Evolutionary conservation across 2,113 vertebrate species (phyloP).

Genomic region (Ifrita kowaldi): DNA sequence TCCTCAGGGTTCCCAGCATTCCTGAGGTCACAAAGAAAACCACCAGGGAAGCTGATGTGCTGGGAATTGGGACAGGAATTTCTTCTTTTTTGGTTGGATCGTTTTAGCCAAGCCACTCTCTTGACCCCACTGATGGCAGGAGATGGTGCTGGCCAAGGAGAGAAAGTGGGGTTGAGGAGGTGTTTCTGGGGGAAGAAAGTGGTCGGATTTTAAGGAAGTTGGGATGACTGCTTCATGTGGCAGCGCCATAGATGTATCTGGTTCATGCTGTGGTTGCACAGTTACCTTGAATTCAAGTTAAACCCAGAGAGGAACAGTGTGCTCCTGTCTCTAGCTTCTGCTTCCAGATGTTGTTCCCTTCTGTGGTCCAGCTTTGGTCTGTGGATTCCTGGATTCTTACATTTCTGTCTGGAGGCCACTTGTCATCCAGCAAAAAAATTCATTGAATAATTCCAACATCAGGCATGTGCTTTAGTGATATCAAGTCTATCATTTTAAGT

Average conservation of each 20-base stretch:
- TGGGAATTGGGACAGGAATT: not conserved
- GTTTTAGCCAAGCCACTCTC: not conserved
- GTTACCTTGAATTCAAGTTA: not conserved
- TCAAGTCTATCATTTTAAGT: fast-evolving
- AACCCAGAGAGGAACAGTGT: not conserved
- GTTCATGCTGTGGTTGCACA: not conserved
- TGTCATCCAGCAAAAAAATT: not conserved
- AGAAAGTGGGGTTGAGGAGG: not conserved
- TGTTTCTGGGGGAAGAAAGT: not conserved
- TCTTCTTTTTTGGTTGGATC: fast-evolving
- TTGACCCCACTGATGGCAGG: not conserved
- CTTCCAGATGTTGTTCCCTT: not conserved
- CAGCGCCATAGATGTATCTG: not conserved
- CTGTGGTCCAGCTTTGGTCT: not conserved
- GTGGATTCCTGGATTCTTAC: not conserved
- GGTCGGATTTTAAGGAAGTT: fast-evolving
- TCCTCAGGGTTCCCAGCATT: not conserved
- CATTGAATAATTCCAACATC: not conserved
- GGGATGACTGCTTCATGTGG: not conserved
- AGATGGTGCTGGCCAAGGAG: not conserved
- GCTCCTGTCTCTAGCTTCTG: not conserved
- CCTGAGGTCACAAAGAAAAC: fast-evolving
- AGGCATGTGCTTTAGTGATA: not conserved
- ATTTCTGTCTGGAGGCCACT: not conserved
- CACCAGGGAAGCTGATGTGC: not conserved